Conservation (phyloP, 2,113 vertebrate genomes). For the Opisthocomus hoazin region DNA sequence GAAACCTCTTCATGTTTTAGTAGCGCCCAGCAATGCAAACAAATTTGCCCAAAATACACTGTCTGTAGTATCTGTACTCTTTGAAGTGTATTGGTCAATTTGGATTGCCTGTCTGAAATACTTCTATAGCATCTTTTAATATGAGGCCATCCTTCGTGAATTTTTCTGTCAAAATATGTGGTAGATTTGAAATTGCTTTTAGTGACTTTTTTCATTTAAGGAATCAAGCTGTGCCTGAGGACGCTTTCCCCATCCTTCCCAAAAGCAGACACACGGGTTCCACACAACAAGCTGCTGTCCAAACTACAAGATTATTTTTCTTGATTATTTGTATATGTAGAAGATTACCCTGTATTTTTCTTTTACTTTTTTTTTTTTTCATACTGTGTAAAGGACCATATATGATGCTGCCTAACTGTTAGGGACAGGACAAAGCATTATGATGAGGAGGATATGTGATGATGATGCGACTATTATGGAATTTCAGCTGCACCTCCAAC, state of each 20-base stretch:
- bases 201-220: background rate
- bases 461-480: background rate
- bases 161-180: background rate
- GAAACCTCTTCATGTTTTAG: background rate
- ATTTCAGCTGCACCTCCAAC: background rate
- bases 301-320: background rate
- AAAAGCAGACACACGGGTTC: background rate
- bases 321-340: background rate
- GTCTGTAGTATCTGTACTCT: background rate
- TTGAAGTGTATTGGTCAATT: too few relatives aligned
- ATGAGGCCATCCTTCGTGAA: background rate
- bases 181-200: background rate
- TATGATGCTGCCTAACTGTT: background rate
- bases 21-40: background rate
- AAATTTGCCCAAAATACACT: background rate
- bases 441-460: background rate
- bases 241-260: background rate
- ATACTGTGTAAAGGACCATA: background rate
- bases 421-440: background rate
- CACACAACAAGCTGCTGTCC: background rate
- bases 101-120: background rate
- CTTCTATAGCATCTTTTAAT: background rate
- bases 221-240: background rate
- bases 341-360: background rate
- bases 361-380: too few relatives aligned